These are phyloP conservation scores for Tragelaphus buxtoni DNA, from an alignment of 2,113 vertebrate species.

Conservation along the genomic window DNA sequence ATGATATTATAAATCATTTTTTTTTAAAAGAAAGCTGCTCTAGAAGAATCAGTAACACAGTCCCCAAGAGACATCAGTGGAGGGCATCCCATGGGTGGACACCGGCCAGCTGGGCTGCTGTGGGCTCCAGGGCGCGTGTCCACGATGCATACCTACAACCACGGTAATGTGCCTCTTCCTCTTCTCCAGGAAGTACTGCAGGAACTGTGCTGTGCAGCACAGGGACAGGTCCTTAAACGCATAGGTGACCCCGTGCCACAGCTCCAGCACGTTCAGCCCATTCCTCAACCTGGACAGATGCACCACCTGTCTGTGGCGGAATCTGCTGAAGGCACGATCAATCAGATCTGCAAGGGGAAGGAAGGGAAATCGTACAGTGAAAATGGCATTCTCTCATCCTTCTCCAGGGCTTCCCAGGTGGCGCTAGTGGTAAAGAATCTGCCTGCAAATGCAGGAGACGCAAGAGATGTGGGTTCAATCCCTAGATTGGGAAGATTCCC, in stretches of 20 bases:
- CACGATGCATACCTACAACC: constrained; percentile 86
- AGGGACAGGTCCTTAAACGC: constrained; percentile 95
- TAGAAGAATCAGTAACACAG: not conserved
- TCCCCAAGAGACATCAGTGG: not conserved
- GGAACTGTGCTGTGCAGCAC: constrained; percentile 88
- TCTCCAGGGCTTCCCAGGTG: not conserved
- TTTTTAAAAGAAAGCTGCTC: not conserved
- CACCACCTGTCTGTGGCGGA: constrained; percentile 84
- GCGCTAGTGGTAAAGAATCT: not conserved
- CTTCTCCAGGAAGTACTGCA: constrained; percentile 90
- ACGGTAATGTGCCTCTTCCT: constrained; percentile 81
- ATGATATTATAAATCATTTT: not conserved
- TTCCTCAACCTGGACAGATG: constrained; percentile 79
- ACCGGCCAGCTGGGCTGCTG: rapidly evolving
- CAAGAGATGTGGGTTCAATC: not conserved
- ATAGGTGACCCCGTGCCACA: constrained; percentile 90
- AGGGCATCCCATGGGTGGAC: rapidly evolving
- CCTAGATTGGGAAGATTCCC: not conserved
- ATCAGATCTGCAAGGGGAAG: constrained; percentile 81
- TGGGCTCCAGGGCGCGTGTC: rapidly evolving
- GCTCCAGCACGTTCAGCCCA: constrained; percentile 88
- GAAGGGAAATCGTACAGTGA: not conserved
- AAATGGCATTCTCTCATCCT: not conserved
- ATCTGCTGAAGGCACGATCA: constrained; percentile 83
- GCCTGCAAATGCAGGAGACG: not conserved